Evolutionary conservation across 2,888 invertebrate species (phyloP).

Genomic region (Oscheius sp.): DNA sequence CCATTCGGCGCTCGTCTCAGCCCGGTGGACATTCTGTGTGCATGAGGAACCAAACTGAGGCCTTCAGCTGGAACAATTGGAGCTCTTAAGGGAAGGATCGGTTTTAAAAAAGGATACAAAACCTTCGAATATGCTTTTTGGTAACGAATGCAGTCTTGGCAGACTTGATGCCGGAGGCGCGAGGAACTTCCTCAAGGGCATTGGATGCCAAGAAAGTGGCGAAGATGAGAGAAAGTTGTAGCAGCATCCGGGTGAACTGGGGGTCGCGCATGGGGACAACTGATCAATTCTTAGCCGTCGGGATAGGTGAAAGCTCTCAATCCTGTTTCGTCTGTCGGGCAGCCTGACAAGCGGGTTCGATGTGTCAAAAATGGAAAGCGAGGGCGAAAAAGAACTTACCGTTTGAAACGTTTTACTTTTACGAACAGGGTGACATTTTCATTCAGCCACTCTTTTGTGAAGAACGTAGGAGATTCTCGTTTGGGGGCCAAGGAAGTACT

Average conservation of each 20-base stretch:
- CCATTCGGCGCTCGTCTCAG: constrained; percentile 49
- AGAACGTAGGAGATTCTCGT: too few species aligned
- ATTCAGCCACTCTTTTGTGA: too few species aligned
- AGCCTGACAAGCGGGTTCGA: background rate
- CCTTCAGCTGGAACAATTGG: constrained; percentile 15
- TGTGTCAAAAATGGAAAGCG: background rate
- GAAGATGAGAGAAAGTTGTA: constrained; percentile 15
- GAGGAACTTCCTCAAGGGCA: constrained; percentile 24
- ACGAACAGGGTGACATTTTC: too few species aligned
- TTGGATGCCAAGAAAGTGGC: background rate
- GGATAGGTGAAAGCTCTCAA: too few species aligned
- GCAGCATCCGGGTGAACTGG: background rate
- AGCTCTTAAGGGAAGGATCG: background rate
- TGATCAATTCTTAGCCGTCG: too few species aligned
- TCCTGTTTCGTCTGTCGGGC: background rate
- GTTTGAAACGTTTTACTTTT: too few species aligned
- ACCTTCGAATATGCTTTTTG: background rate
- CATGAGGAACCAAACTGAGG: constrained; percentile 25
- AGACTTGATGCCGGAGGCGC: constrained; percentile 18
- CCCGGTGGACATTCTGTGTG: constrained; percentile 43
- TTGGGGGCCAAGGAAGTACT: too few species aligned
- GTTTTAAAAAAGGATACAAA: background rate
- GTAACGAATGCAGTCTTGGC: background rate
- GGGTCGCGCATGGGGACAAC: background rate
- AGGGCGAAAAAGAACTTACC: background rate